These are phyloP conservation scores for Odontophorus gujanensis DNA, from an alignment of 2,113 vertebrate genomes.

Conservation along the genomic window DNA sequence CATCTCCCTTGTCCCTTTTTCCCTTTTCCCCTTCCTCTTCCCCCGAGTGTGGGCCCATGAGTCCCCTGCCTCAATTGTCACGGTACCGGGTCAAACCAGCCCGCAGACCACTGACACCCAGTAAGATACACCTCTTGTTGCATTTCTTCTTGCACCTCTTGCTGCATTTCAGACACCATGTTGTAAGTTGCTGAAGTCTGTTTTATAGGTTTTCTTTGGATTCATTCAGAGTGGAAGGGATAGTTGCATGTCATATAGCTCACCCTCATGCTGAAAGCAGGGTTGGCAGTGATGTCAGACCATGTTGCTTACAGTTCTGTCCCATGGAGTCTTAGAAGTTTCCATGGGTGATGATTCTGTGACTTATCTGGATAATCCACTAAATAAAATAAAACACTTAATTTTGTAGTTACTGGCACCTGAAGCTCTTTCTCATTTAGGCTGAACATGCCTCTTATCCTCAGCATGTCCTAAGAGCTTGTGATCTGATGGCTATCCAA, in stretches of 20 bases:
- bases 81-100: too few relatives aligned
- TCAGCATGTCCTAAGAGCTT: background rate
- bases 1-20: too few relatives aligned
- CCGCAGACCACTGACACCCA: too few relatives aligned
- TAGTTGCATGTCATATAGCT: background rate
- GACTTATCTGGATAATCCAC: background rate
- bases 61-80: too few relatives aligned
- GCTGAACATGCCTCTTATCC: background rate
- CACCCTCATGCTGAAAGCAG: background rate
- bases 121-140: background rate
- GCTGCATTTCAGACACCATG: background rate
- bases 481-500: background rate
- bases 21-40: too few relatives aligned
- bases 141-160: background rate
- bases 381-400: too few relatives aligned
- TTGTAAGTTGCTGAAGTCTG: background rate
- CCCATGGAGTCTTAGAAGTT: background rate
- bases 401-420: background rate
- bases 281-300: background rate
- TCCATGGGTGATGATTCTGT: background rate
- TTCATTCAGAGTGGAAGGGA: background rate
- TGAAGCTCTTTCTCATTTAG: background rate
- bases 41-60: too few relatives aligned
- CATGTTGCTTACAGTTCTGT: background rate
- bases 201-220: background rate